A percentile compares a stretch with the other conserved stretches of the same genome.
Conservation (phyloP, 1,140 invertebrate genomes). For the Ladona fulva region DNA sequence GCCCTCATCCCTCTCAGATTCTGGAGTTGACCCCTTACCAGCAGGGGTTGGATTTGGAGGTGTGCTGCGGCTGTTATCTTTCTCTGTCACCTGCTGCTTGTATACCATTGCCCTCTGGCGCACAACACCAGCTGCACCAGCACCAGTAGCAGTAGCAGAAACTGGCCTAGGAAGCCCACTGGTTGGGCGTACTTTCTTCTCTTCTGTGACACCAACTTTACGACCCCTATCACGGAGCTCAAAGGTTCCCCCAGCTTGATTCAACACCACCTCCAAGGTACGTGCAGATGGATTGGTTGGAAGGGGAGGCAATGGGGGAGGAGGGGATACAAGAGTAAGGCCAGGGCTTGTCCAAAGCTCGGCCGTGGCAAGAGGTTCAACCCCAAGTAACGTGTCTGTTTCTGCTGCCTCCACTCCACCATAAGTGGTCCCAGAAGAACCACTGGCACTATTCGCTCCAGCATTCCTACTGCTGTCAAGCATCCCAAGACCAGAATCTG, state of each 20-base stretch:
- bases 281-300: neutral
- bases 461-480: constrained; percentile 14
- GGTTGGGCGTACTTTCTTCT: neutral
- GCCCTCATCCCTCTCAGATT: constrained; percentile 33
- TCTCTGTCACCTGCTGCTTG: neutral
- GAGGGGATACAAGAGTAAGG: neutral
- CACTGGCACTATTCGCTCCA: neutral
- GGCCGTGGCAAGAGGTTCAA: constrained; percentile 32
- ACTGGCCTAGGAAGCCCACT: constrained; percentile 13
- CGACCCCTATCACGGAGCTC: constrained; percentile 7
- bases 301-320: neutral
- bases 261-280: constrained; percentile 12
- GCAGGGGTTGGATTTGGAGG: neutral
- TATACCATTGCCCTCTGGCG: constrained; percentile 12
- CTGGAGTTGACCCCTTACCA: neutral
- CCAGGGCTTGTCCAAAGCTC: neutral
- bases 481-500: constrained; percentile 51
- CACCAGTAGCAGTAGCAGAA: neutral
- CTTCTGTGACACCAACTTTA: constrained; percentile 10
- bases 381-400: constrained; percentile 26
- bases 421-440: constrained; percentile 19
- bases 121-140: neutral
- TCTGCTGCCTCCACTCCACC: constrained; percentile 31
- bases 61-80: neutral
- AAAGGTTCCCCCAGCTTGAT: neutral